phyloP scores from a whole-genome alignment of 2,888 invertebrate genomes.

The Drosophila barbarae region DNA sequence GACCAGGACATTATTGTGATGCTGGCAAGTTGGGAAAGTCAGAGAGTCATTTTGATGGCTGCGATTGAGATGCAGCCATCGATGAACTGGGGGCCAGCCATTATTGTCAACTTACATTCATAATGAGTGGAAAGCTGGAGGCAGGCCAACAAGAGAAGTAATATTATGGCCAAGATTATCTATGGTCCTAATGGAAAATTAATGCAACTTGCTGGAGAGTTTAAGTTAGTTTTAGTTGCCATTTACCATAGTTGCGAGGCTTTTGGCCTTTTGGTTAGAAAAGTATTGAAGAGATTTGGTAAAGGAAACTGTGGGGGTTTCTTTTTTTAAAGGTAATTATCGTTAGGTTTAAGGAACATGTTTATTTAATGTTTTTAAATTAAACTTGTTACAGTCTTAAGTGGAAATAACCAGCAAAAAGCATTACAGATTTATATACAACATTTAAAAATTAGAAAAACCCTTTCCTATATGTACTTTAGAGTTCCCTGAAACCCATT shows the following conservation, averaged over 20 bases:
- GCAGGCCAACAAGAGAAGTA: conserved; percentile 6
- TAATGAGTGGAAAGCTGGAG: conserved; percentile 68
- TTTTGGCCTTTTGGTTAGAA: conserved; percentile 1
- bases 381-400: background rate
- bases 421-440: too few species aligned
- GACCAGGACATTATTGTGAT: conserved; percentile 40
- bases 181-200: conserved; percentile 24
- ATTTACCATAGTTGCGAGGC: background rate
- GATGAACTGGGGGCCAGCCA: conserved; percentile 58
- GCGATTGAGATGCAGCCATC: conserved; percentile 46
- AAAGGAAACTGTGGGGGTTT: background rate
- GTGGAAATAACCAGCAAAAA: too few species aligned
- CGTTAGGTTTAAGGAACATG: background rate
- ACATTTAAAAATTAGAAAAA: background rate
- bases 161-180: conserved; percentile 24
- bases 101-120: conserved; percentile 58
- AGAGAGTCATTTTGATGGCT: conserved; percentile 47
- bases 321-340: background rate
- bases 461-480: background rate
- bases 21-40: conserved; percentile 22
- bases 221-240: background rate
- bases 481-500: conserved; percentile 4
- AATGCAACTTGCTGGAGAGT: conserved; percentile 12
- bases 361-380: background rate
- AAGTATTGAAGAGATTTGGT: background rate